Conservation (phyloP, 2,797 vertebrate genomes). For the Heliangelus exortis region DNA sequence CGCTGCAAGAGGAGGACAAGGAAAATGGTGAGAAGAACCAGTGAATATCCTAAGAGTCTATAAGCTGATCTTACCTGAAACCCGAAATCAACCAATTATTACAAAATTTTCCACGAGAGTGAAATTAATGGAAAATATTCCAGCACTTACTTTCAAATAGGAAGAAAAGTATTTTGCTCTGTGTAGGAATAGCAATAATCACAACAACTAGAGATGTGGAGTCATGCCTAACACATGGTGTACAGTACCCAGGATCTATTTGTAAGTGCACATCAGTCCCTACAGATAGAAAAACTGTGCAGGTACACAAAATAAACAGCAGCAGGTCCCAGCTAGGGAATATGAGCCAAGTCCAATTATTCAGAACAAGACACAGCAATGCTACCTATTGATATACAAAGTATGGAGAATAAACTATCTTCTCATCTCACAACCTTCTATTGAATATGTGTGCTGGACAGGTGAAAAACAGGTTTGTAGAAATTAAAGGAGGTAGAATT, state of each 20-base stretch:
- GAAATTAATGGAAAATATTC: background rate
- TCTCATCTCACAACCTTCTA: background rate
- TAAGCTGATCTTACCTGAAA: background rate
- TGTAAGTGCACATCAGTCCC: background rate
- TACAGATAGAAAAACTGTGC: background rate
- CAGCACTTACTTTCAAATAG: background rate
- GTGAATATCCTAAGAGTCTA: background rate
- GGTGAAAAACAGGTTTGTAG: background rate
- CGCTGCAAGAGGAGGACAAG: conserved; percentile 26
- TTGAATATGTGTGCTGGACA: background rate
- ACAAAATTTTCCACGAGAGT: background rate
- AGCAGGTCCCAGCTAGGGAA: background rate
- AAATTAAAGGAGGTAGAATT: background rate
- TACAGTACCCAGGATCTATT: rapidly evolving
- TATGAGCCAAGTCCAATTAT: background rate
- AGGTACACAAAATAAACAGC: background rate
- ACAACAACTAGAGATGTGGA: background rate
- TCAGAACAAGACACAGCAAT: background rate
- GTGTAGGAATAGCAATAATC: background rate
- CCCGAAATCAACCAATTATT: background rate
- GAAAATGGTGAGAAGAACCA: background rate
- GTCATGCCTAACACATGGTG: background rate
- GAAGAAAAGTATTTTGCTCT: background rate
- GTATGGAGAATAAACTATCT: background rate
- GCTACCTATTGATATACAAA: background rate